These are phyloP conservation scores for Orthochromis malagaraziensis DNA, from an alignment of 2,113 vertebrate species.

Conservation along the genomic window DNA sequence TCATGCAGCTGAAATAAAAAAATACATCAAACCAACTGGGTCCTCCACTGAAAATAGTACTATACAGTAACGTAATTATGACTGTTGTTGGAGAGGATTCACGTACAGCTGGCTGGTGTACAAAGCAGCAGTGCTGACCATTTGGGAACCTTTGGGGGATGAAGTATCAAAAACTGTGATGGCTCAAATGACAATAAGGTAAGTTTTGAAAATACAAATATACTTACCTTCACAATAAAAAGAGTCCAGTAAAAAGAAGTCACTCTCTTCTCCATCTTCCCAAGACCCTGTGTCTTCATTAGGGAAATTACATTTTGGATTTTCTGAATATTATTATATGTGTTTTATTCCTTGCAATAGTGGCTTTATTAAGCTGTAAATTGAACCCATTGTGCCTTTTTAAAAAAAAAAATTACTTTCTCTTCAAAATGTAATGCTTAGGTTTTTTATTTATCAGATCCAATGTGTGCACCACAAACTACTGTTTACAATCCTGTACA, in stretches of 20 bases:
- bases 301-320: background rate
- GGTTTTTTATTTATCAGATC: background rate
- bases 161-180: background rate
- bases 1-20: background rate
- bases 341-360: background rate
- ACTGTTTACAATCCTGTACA: background rate
- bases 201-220: background rate
- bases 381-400: background rate
- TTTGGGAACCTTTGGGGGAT: background rate
- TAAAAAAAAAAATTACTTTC: background rate
- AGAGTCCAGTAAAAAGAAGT: background rate
- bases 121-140: background rate
- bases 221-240: background rate
- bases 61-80: background rate
- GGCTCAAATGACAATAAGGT: background rate
- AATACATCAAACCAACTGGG: background rate
- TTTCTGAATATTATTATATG: background rate
- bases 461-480: background rate
- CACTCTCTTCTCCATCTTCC: background rate
- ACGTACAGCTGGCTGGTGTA: background rate
- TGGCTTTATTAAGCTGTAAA: background rate
- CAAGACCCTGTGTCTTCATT: background rate
- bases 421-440: background rate
- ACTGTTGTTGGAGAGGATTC: background rate
- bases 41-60: background rate